Evolutionary conservation across 1,140 invertebrate species (phyloP), one percentile per base, ranked within the genome.

Genomic region (Magallana angulata): DNA sequence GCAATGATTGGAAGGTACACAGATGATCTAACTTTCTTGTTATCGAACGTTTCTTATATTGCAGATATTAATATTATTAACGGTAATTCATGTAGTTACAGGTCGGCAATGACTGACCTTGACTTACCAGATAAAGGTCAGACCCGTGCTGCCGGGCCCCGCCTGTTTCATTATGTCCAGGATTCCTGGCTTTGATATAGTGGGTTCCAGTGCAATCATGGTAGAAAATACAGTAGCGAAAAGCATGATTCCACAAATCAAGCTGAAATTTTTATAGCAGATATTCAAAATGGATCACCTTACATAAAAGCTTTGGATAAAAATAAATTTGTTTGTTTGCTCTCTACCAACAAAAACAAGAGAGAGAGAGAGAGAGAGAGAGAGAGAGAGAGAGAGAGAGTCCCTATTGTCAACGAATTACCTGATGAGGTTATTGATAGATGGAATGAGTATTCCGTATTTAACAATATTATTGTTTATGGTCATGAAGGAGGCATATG

Each of bases 51-150:
- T 24, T 48, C 36, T 48, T 48, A 48, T 48, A 48, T 48, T 48
- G 36, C 36, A 48, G 2, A 48, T 48, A 48, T 48, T 48, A 48
- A 5, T 24, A 24, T 48, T 3, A 48, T 3, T 48, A 5, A 48
- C 36, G 3, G 36, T 48, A 48, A 4, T 24, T 24, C 24, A 24
- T 24, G 24, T 4, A 48, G 36, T 48, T 48, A 48, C 36, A 48
- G 2, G 3, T 48, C 36, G 36, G 36, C 36, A 48, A 48, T 48
- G 36, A 36, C 9, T 30, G 36, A 6, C 36, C 56, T 82, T 57
- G 36, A 91, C 89, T 76, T 88, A 94, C 93, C 93, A 94, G 58
- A 94, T 94, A 86, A 94, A 94, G 9, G 93, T 93, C 7, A 94
- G 88, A 12, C 92, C 92, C 0, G 92, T 92, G 36, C 91, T 91